These are phyloP conservation scores for Eumaeus atala DNA, from an alignment of 1,140 invertebrate species.

Conservation along the genomic window DNA sequence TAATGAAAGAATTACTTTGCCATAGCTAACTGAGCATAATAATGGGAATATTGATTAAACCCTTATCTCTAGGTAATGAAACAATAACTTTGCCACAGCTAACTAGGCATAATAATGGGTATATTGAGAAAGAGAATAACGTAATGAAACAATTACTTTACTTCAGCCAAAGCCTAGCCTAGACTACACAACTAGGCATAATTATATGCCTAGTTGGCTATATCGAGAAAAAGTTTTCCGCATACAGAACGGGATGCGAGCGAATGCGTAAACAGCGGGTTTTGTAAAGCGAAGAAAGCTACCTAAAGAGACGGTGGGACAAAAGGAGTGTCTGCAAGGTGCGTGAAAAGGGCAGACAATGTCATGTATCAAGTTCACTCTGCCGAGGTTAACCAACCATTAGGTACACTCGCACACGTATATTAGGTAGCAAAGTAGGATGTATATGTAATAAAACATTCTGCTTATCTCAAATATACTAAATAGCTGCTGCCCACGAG, in stretches of 20 bases:
- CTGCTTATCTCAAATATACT: no score
- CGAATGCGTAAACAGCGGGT: slow-evolving; percentile 21
- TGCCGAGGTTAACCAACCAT: slow-evolving; percentile 45
- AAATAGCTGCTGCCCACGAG: no score
- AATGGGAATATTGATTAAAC: no score
- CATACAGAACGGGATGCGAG: not conserved
- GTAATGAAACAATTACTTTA: not conserved
- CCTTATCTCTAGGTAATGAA: no score
- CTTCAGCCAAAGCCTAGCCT: not conserved
- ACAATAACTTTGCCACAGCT: not conserved
- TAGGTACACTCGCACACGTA: slow-evolving; percentile 35
- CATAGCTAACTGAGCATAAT: no score
- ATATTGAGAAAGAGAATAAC: slow-evolving; percentile 11
- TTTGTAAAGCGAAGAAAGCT: slow-evolving; percentile 42
- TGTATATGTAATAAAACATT: no score
- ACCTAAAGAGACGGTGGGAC: slow-evolving; percentile 31
- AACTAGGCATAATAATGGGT: slow-evolving; percentile 8
- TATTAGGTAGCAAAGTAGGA: no score
- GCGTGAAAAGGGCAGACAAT: slow-evolving; percentile 67
- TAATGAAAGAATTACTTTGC: no score
- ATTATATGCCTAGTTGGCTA: no score
- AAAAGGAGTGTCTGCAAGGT: slow-evolving; percentile 46
- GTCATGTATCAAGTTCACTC: slow-evolving; percentile 71
- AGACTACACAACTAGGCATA: no score
- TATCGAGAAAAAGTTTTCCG: slow-evolving; percentile 1